Evolutionary conservation across 2,113 vertebrate species (phyloP).

Genomic region (Accipiter virgatus): DNA sequence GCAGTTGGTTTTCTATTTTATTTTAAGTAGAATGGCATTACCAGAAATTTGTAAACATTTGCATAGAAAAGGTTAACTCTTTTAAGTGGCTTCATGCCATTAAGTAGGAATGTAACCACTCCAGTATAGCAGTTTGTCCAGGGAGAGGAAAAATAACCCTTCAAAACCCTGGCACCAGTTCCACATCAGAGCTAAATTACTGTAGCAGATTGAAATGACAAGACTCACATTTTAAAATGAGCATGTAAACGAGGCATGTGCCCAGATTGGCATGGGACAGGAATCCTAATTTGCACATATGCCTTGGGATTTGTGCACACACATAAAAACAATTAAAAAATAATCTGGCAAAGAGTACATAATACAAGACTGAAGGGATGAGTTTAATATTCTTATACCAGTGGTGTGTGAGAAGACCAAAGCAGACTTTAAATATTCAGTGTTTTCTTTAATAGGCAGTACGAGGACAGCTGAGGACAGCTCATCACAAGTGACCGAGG

Average conservation of each 20-base stretch:
- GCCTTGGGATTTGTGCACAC: background rate
- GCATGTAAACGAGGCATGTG: background rate
- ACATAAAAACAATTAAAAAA: background rate
- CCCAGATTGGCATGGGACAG: background rate
- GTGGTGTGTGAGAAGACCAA: background rate
- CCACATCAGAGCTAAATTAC: background rate
- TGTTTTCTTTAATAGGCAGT: background rate
- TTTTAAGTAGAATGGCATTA: slow-evolving; percentile 1
- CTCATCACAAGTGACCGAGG: background rate
- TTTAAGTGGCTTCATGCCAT: slow-evolving; percentile 25
- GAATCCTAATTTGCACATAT: background rate
- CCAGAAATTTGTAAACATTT: slow-evolving; percentile 30
- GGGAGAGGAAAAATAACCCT: slow-evolving; percentile 24
- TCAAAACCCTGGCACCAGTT: slow-evolving; percentile 18
- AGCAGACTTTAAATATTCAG: background rate
- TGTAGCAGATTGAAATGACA: slow-evolving; percentile 42
- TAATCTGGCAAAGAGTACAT: background rate
- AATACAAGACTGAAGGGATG: background rate
- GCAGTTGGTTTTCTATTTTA: background rate
- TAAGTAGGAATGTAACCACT: slow-evolving; percentile 2
- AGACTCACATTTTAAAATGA: background rate
- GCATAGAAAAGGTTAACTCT: background rate
- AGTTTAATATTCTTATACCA: background rate
- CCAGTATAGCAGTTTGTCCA: slow-evolving; percentile 5
- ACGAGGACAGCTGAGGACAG: background rate